A percentile compares a stretch with the other conserved stretches of the same genome.
Conservation (phyloP, 2,888 invertebrate genomes). For the Lypha dubia region DNA sequence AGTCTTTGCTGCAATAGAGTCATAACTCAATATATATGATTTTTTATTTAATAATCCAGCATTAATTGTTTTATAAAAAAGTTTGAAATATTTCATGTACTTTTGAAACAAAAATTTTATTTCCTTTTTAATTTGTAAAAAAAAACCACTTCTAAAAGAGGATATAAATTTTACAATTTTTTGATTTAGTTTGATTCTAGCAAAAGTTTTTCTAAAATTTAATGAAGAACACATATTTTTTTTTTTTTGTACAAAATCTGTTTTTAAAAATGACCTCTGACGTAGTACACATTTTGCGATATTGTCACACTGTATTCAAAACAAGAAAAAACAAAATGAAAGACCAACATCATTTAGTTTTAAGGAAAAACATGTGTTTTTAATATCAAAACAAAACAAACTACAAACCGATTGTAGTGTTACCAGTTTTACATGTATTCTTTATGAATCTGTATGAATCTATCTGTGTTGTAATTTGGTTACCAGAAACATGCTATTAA, state of each 20-base stretch:
- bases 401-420: too few species aligned
- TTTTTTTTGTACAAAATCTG: neutral
- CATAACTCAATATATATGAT: too few species aligned
- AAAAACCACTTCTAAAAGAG: too few species aligned
- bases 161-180: too few species aligned
- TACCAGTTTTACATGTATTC: slow-evolving; percentile 20
- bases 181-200: neutral
- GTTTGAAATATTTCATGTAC: too few species aligned
- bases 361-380: slow-evolving; percentile 28
- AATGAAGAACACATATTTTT: neutral
- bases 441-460: slow-evolving; percentile 8
- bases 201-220: neutral
- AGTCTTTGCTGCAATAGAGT: too few species aligned
- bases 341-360: neutral
- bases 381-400: neutral
- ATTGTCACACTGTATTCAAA: neutral
- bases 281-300: neutral
- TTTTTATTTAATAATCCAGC: too few species aligned
- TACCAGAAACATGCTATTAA: slow-evolving; percentile 54
- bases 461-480: slow-evolving; percentile 53
- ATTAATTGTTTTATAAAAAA: too few species aligned
- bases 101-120: too few species aligned
- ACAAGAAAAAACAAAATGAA: neutral
- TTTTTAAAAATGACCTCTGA: neutral
- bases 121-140: too few species aligned